Evolutionary conservation across 2,888 invertebrate genomes (phyloP).

Genomic region (Podabrus alpinus): DNA sequence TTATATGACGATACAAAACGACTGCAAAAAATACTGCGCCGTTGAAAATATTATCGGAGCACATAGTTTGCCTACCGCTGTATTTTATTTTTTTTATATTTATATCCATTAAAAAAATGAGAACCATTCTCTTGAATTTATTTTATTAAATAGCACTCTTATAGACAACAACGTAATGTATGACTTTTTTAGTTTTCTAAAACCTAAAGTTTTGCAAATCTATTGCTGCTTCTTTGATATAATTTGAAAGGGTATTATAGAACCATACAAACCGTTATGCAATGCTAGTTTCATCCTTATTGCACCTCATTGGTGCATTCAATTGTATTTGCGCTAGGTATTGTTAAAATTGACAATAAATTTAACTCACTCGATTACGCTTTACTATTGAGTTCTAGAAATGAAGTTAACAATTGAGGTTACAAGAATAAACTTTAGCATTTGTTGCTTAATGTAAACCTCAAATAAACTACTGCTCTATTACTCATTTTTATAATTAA

Average conservation of each 20-base stretch:
- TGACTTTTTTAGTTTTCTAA: not conserved
- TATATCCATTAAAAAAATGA: too few relatives aligned
- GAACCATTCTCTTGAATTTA: not conserved
- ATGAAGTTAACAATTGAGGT: slow-evolving; percentile 10
- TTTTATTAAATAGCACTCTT: not conserved
- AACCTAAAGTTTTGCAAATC: not conserved
- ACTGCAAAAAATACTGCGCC: too few relatives aligned
- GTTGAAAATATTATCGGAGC: too few relatives aligned
- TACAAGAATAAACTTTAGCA: slow-evolving; percentile 19
- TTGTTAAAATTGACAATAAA: slow-evolving; percentile 27
- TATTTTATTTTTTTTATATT: too few relatives aligned
- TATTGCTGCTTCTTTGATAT: not conserved
- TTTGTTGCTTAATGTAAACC: slow-evolving; percentile 24
- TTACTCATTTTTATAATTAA: slow-evolving; percentile 16
- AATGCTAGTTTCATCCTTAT: slow-evolving; percentile 16
- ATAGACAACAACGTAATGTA: not conserved
- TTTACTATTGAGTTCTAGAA: slow-evolving; percentile 10
- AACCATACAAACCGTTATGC: not conserved
- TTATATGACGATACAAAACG: too few relatives aligned
- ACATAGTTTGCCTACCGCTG: too few relatives aligned
- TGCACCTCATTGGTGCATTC: slow-evolving; percentile 18
- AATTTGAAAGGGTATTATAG: not conserved
- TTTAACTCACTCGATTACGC: slow-evolving; percentile 16
- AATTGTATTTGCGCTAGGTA: slow-evolving; percentile 6
- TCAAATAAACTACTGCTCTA: slow-evolving; percentile 17